Base-by-base conservation (phyloP, 2,888 invertebrate species). In the Ditula angustiorana region DNA sequence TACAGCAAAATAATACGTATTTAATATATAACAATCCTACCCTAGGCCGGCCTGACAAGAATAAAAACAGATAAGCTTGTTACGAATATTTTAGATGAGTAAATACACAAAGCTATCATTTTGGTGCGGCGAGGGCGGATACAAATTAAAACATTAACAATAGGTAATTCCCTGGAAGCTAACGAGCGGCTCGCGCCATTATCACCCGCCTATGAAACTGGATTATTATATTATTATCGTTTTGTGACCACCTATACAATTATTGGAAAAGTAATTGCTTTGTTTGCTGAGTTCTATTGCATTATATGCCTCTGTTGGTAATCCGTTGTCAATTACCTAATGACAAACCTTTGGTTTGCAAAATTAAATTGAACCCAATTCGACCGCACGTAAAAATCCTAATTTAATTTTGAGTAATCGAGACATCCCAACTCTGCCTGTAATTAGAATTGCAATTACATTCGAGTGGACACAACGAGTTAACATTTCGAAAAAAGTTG, bases 91-190 rank as follows among this genome's bases (percentile, higher is more conserved):
- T 64, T 53, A 59, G 46, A 59, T 53, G 37, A 53, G 46, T 64
- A 59, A 58, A 64, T 52, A 64, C 28, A 52, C 52, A 35, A 52
- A 35, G 59, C 53, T 59, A 59, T 28, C 59, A 64, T 59, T 53
- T 47, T 19, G 63, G 35, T 28, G 46, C 52, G 55, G 69, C 72
- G 76, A 76, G 77, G 78, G 77, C 80, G 80, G 85, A 85, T 81
- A 86, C 87, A 88, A 90, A 90, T 90, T 90, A 88, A 90, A 89
- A 87, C 85, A 90, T 88, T 88, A 88, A 90, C 88, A 88, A 88
- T 89, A 88, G 86, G 85, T 87, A 86, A 90, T 90, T 87, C 86
- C 83, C 85, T 78, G 79, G 80, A 74, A 83, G 82, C 84, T 87
- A 89, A 89, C 87, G 86, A 88, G 87, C 86, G 83, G 79, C 79